Evolutionary conservation across 2,113 vertebrate genomes (phyloP).

Genomic region (Trematomus loennbergii): DNA sequence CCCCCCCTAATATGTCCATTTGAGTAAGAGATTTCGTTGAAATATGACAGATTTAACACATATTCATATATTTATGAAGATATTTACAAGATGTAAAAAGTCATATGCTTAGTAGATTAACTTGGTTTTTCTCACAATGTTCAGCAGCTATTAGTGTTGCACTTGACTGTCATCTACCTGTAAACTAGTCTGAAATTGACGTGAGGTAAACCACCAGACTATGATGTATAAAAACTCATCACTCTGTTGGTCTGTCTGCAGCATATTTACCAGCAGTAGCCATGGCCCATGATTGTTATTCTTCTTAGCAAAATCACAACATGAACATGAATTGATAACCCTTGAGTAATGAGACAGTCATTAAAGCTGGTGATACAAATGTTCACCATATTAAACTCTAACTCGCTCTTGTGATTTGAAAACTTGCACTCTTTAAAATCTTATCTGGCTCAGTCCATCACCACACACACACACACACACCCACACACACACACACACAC

Average conservation of each 20-base stretch:
- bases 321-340: not conserved
- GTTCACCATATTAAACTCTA: not conserved
- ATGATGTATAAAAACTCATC: not conserved
- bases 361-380: not conserved
- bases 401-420: not conserved
- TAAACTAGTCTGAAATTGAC: not conserved
- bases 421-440: not conserved
- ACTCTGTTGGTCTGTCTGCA: not conserved
- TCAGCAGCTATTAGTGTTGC: not conserved
- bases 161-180: not conserved
- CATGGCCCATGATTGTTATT: not conserved
- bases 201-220: not conserved
- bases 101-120: not conserved
- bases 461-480: not conserved
- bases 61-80: not conserved
- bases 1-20: no score
- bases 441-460: not conserved
- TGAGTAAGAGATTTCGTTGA: no score
- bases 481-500: no score
- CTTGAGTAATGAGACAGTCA: conserved; percentile 3
- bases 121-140: not conserved
- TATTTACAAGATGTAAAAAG: not conserved
- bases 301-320: not conserved
- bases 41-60: not conserved
- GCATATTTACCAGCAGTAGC: conserved; percentile 8